Conservation (phyloP, 2,113 vertebrate genomes). For the Leucosticte australis region DNA sequence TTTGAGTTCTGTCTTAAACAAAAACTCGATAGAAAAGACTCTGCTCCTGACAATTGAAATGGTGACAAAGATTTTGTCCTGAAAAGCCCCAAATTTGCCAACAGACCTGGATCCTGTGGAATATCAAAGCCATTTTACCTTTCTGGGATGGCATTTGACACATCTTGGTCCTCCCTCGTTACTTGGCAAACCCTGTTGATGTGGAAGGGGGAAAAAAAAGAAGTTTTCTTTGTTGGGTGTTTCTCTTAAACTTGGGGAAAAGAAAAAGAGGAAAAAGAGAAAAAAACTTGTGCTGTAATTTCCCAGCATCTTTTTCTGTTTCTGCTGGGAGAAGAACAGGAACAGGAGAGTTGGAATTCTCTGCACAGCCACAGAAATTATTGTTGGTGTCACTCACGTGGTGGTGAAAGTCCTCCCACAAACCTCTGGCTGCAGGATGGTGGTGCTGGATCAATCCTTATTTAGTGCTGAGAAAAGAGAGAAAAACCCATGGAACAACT, state of each 20-base stretch:
- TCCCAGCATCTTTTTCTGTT: not conserved
- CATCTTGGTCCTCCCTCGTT: not conserved
- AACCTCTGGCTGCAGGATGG: not conserved
- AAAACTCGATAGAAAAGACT: not conserved
- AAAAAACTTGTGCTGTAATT: not conserved
- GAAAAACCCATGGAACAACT: not conserved
- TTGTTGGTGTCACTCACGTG: not conserved
- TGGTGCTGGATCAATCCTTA: not conserved
- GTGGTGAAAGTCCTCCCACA: not conserved
- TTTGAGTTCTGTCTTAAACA: not conserved
- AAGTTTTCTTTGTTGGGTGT: not conserved
- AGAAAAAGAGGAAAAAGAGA: not conserved
- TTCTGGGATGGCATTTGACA: not conserved
- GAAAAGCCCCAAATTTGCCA: not conserved
- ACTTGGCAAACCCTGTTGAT: not conserved
- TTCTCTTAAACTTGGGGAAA: not conserved
- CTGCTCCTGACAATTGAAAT: accelerated
- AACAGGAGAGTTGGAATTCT: not conserved
- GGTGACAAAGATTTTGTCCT: not conserved
- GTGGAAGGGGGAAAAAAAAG: not conserved
- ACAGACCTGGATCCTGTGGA: no score
- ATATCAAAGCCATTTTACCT: not conserved
- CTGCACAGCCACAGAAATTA: not conserved
- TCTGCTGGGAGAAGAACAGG: not conserved
- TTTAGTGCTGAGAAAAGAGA: not conserved